Conservation (phyloP, 2,888 invertebrate species). For the Eucriotettix oculatus region DNA sequence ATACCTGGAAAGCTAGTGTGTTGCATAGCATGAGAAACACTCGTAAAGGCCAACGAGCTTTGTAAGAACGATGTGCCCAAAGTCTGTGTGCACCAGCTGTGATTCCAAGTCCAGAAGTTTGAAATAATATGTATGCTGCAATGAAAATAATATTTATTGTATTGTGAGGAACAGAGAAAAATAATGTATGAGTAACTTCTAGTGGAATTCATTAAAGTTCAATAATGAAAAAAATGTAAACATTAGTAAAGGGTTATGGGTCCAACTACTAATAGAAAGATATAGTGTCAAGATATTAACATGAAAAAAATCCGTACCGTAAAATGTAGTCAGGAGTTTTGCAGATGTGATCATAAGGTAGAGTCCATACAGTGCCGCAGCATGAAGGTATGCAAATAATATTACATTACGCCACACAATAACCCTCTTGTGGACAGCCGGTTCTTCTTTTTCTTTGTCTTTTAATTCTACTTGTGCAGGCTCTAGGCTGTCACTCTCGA, state of each 20-base stretch:
- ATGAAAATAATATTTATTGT: slow-evolving; percentile 14
- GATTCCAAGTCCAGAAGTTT: slow-evolving; percentile 72
- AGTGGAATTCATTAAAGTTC: not conserved
- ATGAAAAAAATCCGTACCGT: slow-evolving; percentile 41
- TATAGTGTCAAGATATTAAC: not conserved
- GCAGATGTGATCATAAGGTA: slow-evolving; percentile 58
- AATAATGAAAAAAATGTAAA: not conserved
- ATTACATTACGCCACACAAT: slow-evolving; percentile 73
- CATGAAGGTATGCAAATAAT: slow-evolving; percentile 59
- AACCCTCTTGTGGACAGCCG: slow-evolving; percentile 15
- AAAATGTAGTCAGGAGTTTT: slow-evolving; percentile 49
- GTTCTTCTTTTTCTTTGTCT: not conserved
- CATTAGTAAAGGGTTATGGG: not conserved
- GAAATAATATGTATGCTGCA: slow-evolving; percentile 56
- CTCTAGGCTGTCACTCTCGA: slow-evolving; percentile 17
- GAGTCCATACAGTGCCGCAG: slow-evolving; percentile 57
- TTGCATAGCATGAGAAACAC: slow-evolving; percentile 66
- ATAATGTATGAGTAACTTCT: too few species aligned
- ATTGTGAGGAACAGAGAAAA: too few species aligned
- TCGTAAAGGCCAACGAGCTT: slow-evolving; percentile 79
- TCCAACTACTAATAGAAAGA: not conserved
- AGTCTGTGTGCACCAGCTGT: slow-evolving; percentile 94
- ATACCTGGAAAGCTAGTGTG: slow-evolving; percentile 80
- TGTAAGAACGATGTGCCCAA: slow-evolving; percentile 92
- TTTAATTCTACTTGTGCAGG: not conserved